Evolutionary conservation across 2,888 invertebrate species (phyloP), one percentile per base, ranked within the genome.

Genomic region (Graphium colonna): DNA sequence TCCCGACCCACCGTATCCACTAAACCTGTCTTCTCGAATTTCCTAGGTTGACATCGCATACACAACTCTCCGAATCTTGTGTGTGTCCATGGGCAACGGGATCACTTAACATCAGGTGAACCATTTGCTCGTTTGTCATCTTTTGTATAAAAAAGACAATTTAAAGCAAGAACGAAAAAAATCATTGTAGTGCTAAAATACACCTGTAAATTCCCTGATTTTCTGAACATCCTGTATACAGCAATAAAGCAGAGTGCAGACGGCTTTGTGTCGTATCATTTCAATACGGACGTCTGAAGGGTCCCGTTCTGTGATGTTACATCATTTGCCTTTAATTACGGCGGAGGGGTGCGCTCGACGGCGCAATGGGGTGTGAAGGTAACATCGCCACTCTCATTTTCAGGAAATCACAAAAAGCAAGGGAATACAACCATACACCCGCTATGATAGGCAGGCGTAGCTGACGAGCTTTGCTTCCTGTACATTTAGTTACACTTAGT

Each of bases 241-340:
- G 75, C 83, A 86, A 87, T 86, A 86, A 80, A 80, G 83, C 77
- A 74, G 77, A 87, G 86, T 87, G 86, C 85, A 79, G 79, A 78
- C 77, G 56, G 77, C 79, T 79, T 83, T 84, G 80, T 82, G 69
- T 73, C 70, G 67, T 60, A 70, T 72, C 73, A 76, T 79, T 73
- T 67, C 77, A 77, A 81, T 78, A 74, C 68, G 64, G 60, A 61
- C 52, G 65, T 67, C 68, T 71, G 71, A 68, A 69, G 71, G 64
- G 65, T 60, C 57, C 59, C 64, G 63, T 53, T 53, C 58, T 57
- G 64, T 71, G 69, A 75, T 70, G 71, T 82, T 77, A 79, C 66
- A 62, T 67, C 67, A 70, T 85, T 83, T 79, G 80, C 72, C 73
- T 81, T 79, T 84, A 82, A 84, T 85, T 79, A 83, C 71, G 53